Evolutionary conservation across 1,140 invertebrate species (phyloP).

Genomic region (Chlorops oryzae): DNA sequence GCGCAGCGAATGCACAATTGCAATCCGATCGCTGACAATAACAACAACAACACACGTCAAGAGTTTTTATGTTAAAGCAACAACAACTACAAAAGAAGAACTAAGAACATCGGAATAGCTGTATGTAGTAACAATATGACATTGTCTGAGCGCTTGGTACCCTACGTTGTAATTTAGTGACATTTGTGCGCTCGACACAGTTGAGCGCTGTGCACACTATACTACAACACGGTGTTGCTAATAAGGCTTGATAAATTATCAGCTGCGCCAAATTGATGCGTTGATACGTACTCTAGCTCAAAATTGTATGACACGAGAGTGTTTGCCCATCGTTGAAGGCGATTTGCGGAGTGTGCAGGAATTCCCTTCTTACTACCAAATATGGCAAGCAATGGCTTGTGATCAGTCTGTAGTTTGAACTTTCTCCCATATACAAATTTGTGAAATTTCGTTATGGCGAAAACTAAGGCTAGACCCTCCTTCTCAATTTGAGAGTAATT

Average conservation of each 20-base stretch:
- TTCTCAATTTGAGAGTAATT: slow-evolving; percentile 46
- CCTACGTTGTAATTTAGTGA: too few species aligned
- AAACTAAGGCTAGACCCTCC: slow-evolving; percentile 47
- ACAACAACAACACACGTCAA: too few species aligned
- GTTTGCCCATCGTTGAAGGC: slow-evolving; percentile 35
- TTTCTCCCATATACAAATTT: slow-evolving; percentile 34
- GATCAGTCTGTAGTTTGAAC: slow-evolving; percentile 46
- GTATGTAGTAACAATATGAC: too few species aligned
- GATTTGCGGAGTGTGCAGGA: slow-evolving; percentile 19
- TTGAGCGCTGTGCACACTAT: too few species aligned
- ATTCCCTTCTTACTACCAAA: slow-evolving; percentile 30
- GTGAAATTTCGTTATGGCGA: slow-evolving; percentile 38
- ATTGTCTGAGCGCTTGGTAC: too few species aligned
- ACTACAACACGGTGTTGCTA: too few species aligned
- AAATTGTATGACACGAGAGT: slow-evolving; percentile 23
- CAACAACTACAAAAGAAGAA: too few species aligned
- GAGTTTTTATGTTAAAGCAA: too few species aligned
- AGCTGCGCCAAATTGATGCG: slow-evolving; percentile 21
- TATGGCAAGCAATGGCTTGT: slow-evolving; percentile 44
- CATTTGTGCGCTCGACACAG: too few species aligned
- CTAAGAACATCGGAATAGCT: too few species aligned
- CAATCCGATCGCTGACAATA: too few species aligned
- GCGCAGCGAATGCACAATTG: too few species aligned
- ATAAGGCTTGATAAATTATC: slow-evolving; percentile 29
- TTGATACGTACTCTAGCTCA: slow-evolving; percentile 23